Evolutionary conservation across 1,140 invertebrate species (phyloP), one percentile per base, ranked within the genome.

Genomic region (Procambarus virginalis): DNA sequence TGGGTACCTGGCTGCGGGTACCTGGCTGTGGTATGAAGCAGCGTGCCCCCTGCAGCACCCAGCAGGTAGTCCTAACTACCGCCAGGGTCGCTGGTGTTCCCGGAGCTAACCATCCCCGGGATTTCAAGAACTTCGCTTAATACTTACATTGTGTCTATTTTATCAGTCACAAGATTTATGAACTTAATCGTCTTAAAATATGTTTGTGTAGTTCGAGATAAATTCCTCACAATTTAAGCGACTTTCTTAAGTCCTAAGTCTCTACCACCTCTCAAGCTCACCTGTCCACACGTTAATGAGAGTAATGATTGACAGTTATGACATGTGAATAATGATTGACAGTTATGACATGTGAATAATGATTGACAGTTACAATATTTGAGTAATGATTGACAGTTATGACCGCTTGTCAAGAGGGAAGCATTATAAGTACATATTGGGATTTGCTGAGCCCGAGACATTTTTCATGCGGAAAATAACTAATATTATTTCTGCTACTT

Each of bases 11-110:
- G 46, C 17, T 3, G 45, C 8, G 81, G 46, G 68, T 83, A 49
- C 34, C 34, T 34, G 34, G 34, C 34, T 34, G 34, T 34, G 34
- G 34, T 34, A 34, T 34, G 34, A 34, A 34, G 68, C 70, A 49
- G 46, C 55, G 4, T 17, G 17, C 34, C 17, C 10, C 76, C 8
- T 22, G 76, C 5, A 79, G 85, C 85, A 86, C 85, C 85, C 77
- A 76, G 77, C 46, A 58, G 46, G 85, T 86, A 86, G 77, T 20
- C 17, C 45, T 48, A 46, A 80, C 77, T 86, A 86, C 85, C 85
- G 77, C 46, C 76, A 86, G 85, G 76, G 85, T 86, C 46, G 85
- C 85, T 70, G 34, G 14, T 12, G n/a, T 45, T 45, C 55, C 45
- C 60, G n/a, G n/a, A 46, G 34, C 73, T 86, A 12, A 60, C 17